phyloP scores from a whole-genome alignment of 1,140 invertebrate genomes.

The Drosophila nasuta region DNA sequence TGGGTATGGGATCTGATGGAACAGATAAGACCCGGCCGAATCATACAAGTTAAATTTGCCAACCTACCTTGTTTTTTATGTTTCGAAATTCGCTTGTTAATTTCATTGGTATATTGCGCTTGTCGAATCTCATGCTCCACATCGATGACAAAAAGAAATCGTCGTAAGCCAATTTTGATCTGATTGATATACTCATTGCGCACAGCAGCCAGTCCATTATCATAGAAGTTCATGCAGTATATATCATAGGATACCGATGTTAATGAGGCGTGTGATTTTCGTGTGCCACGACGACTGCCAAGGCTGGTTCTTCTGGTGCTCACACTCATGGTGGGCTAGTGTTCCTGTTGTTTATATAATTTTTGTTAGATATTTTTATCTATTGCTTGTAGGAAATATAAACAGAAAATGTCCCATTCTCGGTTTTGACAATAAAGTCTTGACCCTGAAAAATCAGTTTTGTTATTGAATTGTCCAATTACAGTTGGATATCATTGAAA shows the following conservation, averaged over 20 bases:
- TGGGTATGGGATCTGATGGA: neutral
- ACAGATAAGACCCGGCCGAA: neutral
- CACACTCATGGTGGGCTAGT: conserved; percentile 27
- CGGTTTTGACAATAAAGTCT: conserved; percentile 17
- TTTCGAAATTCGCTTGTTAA: conserved; percentile 23
- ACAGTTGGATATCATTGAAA: no score
- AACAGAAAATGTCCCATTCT: conserved; percentile 8
- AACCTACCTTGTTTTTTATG: neutral
- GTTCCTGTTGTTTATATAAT: neutral
- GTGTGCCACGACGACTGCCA: conserved; percentile 1
- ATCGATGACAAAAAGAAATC: conserved; percentile 64
- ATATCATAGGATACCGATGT: conserved; percentile 19
- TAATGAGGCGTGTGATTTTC: neutral
- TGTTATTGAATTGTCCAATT: no score
- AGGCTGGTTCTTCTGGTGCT: conserved; percentile 10
- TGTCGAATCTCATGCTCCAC: conserved; percentile 47
- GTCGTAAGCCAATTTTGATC: conserved; percentile 43
- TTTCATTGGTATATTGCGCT: neutral
- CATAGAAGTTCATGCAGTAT: conserved; percentile 70
- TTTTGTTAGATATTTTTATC: conserved; percentile 5
- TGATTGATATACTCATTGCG: conserved; percentile 63
- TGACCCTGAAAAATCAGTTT: neutral
- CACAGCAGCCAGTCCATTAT: conserved; percentile 59
- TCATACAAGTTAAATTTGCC: neutral
- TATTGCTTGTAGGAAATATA: conserved; percentile 17